Conservation (phyloP, 2,797 vertebrate genomes). For the Acipenser transmontanus region DNA sequence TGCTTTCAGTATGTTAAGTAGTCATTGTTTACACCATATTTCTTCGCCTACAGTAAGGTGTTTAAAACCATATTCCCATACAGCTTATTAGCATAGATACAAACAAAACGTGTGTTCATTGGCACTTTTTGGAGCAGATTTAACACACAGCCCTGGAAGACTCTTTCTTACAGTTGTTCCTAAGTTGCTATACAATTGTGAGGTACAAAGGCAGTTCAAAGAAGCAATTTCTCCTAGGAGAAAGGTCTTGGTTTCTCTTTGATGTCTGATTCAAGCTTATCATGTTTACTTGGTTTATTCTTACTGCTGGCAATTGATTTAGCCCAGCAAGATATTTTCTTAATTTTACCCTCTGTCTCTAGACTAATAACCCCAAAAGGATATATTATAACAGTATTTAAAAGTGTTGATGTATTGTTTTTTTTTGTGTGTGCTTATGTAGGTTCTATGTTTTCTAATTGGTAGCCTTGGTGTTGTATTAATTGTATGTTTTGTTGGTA, state of each 20-base stretch:
- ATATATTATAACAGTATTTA: neutral
- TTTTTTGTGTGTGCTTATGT: neutral
- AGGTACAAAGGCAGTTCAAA: constrained; percentile 20
- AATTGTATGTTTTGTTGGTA: constrained; percentile 23
- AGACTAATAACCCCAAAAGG: too few relatives aligned
- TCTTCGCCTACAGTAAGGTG: too few relatives aligned
- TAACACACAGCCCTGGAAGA: too few relatives aligned
- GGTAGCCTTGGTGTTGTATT: constrained; percentile 17
- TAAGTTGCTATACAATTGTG: neutral
- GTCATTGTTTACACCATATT: too few relatives aligned
- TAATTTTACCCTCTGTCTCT: too few relatives aligned
- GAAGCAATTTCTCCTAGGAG: constrained; percentile 11
- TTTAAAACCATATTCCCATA: too few relatives aligned
- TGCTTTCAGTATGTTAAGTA: too few relatives aligned
- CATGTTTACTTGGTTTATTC: constrained; percentile 13
- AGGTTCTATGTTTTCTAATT: constrained; percentile 22
- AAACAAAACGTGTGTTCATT: too few relatives aligned
- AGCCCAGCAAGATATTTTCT: too few relatives aligned
- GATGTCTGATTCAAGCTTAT: constrained; percentile 23
- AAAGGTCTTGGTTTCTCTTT: constrained; percentile 14
- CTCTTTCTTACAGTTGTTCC: too few relatives aligned
- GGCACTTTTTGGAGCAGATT: too few relatives aligned
- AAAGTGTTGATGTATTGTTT: neutral
- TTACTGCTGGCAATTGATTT: constrained; percentile 1
- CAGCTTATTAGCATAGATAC: too few relatives aligned